A percentile compares a stretch with the other conserved stretches of the same genome.
phyloP scores from a whole-genome alignment of 2,888 invertebrate genomes.

The Hartigia nigra region DNA sequence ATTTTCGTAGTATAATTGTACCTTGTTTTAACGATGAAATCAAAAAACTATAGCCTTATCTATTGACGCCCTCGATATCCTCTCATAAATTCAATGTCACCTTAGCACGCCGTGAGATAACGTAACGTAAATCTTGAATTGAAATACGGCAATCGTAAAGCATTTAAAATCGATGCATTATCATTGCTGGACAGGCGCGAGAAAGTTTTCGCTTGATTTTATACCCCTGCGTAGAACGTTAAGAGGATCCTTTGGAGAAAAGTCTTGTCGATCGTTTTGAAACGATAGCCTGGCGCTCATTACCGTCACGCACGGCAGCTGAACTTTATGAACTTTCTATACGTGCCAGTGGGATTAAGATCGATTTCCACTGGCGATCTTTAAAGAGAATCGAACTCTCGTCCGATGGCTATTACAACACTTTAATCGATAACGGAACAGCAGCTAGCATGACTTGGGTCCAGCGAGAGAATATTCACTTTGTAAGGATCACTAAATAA shows the following conservation, averaged over 20 bases:
- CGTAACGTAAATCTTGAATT: neutral
- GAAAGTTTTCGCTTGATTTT: neutral
- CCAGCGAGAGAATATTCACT: neutral
- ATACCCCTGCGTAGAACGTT: neutral
- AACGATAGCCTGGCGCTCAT: neutral
- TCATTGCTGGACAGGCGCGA: neutral
- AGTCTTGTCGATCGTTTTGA: neutral
- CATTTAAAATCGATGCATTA: neutral
- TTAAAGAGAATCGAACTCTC: neutral
- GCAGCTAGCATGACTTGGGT: neutral
- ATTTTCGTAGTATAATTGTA: neutral
- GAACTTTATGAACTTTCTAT: neutral
- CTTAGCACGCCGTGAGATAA: neutral
- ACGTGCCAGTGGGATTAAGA: neutral
- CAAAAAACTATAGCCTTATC: neutral
- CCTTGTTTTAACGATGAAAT: no score
- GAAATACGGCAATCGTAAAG: neutral
- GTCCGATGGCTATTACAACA: neutral
- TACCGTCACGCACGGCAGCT: neutral
- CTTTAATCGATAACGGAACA: neutral
- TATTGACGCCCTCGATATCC: neutral
- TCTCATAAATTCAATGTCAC: neutral
- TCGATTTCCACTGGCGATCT: neutral
- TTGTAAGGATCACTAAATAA: neutral
- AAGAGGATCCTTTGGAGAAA: neutral